These are phyloP conservation scores for Bombus huntii DNA, from an alignment of 1,140 invertebrate species.

Conservation along the genomic window DNA sequence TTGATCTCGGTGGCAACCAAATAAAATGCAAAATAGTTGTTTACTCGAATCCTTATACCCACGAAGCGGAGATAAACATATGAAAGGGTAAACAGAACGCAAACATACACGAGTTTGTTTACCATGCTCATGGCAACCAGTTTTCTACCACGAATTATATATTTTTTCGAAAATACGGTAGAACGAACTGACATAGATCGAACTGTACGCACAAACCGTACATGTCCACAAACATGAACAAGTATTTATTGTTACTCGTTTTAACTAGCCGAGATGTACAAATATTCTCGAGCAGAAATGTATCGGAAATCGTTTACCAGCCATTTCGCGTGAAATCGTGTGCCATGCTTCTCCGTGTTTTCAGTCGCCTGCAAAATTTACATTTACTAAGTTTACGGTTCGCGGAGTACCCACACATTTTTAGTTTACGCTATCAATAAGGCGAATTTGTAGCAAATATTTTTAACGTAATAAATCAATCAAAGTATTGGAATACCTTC, in stretches of 20 bases:
- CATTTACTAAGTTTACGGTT: background rate
- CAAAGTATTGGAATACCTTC: too few relatives aligned
- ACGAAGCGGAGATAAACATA: background rate
- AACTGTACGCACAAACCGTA: too few relatives aligned
- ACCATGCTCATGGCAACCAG: background rate
- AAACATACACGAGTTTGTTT: background rate
- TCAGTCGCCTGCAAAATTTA: background rate
- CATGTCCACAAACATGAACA: background rate
- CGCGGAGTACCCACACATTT: background rate
- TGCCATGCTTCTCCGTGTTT: background rate
- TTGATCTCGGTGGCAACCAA: background rate
- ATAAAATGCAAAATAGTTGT: slow-evolving; percentile 1
- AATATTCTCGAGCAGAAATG: background rate
- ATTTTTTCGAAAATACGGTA: background rate
- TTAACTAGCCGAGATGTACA: background rate
- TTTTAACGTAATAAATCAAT: too few relatives aligned
- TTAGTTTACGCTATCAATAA: background rate
- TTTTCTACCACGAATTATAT: background rate
- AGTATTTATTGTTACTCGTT: background rate
- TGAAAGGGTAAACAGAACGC: background rate
- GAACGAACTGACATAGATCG: background rate
- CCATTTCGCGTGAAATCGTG: background rate
- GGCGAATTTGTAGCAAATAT: background rate
- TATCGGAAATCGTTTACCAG: background rate
- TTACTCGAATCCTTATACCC: background rate